phyloP scores from a whole-genome alignment of 2,797 vertebrate genomes.

The Lepidocolaptes lacrymiger region DNA sequence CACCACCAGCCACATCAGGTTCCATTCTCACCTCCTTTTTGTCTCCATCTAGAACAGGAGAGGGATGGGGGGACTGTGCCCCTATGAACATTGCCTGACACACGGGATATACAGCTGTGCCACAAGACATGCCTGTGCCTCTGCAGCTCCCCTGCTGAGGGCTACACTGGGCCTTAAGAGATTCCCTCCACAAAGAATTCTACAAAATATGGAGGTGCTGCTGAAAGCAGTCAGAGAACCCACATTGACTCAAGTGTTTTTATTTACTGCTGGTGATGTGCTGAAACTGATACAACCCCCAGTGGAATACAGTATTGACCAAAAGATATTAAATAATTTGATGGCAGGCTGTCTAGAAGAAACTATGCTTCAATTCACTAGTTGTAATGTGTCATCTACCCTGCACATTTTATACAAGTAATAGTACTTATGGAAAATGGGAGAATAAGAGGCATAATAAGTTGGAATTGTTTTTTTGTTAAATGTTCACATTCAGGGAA shows the following conservation, averaged over 20 bases:
- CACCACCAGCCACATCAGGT: background rate
- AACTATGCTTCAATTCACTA: background rate
- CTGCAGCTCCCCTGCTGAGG: background rate
- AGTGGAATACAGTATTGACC: conserved; percentile 24
- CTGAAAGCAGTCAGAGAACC: background rate
- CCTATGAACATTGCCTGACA: fast-evolving
- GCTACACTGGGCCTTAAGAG: background rate
- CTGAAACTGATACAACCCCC: conserved; percentile 7
- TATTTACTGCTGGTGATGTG: conserved; percentile 9
- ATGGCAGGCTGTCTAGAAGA: conserved; percentile 40
- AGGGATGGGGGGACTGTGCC: background rate
- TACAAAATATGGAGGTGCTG: background rate
- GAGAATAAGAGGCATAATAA: background rate
- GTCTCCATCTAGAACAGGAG: background rate
- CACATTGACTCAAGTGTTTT: background rate
- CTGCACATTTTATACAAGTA: conserved; percentile 19
- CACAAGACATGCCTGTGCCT: background rate
- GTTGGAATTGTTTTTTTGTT: background rate
- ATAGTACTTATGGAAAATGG: background rate
- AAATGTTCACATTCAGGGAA: conserved; percentile 21
- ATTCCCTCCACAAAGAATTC: background rate
- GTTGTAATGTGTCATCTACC: background rate
- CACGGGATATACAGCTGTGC: too few relatives aligned
- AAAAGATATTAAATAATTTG: conserved; percentile 51
- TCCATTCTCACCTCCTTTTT: background rate